Conservation (phyloP, 2,113 vertebrate species). For the Ciconia boyciana region DNA sequence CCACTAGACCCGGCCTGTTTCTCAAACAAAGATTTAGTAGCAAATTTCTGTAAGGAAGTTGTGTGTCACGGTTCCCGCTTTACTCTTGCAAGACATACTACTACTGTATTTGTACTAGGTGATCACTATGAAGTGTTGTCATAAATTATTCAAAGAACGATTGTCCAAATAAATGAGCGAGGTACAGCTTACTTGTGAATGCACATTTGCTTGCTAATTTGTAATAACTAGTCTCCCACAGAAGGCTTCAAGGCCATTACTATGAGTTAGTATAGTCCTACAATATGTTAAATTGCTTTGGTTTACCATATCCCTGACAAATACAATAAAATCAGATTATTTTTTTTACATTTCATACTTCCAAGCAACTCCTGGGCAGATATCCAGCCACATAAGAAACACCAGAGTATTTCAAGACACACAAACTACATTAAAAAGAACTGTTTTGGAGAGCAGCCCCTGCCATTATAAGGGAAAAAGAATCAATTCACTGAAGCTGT, state of each 20-base stretch:
- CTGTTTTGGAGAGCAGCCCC: background rate
- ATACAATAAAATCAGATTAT: background rate
- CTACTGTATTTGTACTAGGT: background rate
- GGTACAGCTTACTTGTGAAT: background rate
- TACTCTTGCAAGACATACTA: background rate
- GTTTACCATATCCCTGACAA: background rate
- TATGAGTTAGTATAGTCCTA: conserved; percentile 1
- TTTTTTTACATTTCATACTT: background rate
- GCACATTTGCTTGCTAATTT: conserved; percentile 23
- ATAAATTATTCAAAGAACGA: conserved; percentile 55
- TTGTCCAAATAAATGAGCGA: conserved; percentile 5
- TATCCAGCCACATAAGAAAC: background rate
- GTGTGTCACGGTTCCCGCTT: background rate
- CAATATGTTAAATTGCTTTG: background rate
- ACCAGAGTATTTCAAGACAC: background rate
- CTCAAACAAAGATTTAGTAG: background rate
- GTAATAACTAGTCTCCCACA: background rate
- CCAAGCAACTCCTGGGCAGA: background rate
- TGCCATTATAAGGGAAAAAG: background rate
- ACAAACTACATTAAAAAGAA: background rate
- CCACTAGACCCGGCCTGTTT: background rate
- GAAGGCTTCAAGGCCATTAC: conserved; percentile 14
- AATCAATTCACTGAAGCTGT: background rate
- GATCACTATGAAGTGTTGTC: background rate
- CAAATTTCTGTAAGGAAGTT: background rate